Evolutionary conservation across 2,113 vertebrate genomes (phyloP), one percentile per base, ranked within the genome.

Genomic region (Crocuta crocuta): DNA sequence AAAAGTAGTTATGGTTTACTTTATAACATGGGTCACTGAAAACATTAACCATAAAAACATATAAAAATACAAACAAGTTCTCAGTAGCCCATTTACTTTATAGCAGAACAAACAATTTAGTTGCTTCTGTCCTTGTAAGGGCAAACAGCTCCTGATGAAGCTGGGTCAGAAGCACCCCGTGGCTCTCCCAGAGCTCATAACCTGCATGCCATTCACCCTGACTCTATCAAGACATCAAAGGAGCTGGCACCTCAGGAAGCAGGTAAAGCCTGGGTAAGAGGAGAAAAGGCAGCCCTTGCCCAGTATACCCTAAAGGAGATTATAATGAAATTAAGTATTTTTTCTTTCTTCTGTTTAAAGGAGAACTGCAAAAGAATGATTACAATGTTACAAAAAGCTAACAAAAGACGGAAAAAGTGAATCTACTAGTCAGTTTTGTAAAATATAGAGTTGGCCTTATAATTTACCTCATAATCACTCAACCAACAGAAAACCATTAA

Each of bases 21-120:
- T 79, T 91, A 94, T 97, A 87, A 96, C 83, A 97, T n/a, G 65
- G 58, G 73, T 43, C 98, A 97, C 39, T 96, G 93, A 97, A 98
- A 98, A 94, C 92, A 98, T 95, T 85, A 98, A 45, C 65, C 79
- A 89, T 96, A 97, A 98, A 85, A 97, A 97, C 0, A 13, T 50
- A 91, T 3, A 33, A 84, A 83, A 97, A 85, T 84, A 97, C 68
- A 98, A 98, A 98, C 68, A 48, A 96, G 79, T 84, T 94, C 93
- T 84, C 95, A 90, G 90, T 21, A 90, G 97, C 92, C 63, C 28
- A 91, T 92, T 97, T 91, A 70, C 96, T 97, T 43, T 97, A 94
- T 3, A 91, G 48, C 50, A 83, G 70, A 97, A 96, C 97, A 97
- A 97, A 96, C 65, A 82, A 31, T 33, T 24, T 92, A 96, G 96